Conservation (phyloP, 30 jellyfish, hydroid and myxozoan genomes). For the Clytia hemisphaerica region DNA sequence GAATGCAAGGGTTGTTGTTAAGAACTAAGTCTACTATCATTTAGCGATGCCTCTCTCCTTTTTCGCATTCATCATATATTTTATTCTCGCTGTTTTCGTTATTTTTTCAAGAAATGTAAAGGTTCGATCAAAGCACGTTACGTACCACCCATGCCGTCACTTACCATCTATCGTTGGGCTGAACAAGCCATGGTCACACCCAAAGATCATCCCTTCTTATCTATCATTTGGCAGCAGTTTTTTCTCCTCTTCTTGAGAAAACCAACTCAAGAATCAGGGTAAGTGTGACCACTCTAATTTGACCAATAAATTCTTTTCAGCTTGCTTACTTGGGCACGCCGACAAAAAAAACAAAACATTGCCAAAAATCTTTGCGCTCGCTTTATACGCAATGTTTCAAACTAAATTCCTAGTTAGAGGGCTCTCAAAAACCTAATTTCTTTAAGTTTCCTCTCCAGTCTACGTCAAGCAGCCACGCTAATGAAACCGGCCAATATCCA, state of each 20-base stretch:
- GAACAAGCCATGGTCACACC: conserved; percentile 75
- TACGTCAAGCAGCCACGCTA: no score
- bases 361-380: no score
- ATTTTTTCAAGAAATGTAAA: conserved; percentile 39
- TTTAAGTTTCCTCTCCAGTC: no score
- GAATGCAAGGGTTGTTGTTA: background rate
- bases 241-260: conserved; percentile 55
- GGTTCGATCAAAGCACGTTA: conserved; percentile 38
- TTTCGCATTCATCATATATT: no score
- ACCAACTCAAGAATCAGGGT: conserved; percentile 64
- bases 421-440: no score
- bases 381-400: no score
- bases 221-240: conserved; percentile 85
- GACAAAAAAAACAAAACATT: no score
- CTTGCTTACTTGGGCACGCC: no score
- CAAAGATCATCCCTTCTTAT: conserved; percentile 70
- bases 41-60: background rate
- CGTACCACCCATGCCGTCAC: conserved; percentile 53
- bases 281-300: conserved; percentile 2
- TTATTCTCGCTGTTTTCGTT: no score
- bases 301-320: no score
- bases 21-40: background rate
- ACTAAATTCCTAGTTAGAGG: no score
- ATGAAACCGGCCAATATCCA: no score
- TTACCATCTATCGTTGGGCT: conserved; percentile 84